These are phyloP conservation scores for Ctenomys sociabilis DNA, from an alignment of 2,113 vertebrate genomes.

Conservation along the genomic window DNA sequence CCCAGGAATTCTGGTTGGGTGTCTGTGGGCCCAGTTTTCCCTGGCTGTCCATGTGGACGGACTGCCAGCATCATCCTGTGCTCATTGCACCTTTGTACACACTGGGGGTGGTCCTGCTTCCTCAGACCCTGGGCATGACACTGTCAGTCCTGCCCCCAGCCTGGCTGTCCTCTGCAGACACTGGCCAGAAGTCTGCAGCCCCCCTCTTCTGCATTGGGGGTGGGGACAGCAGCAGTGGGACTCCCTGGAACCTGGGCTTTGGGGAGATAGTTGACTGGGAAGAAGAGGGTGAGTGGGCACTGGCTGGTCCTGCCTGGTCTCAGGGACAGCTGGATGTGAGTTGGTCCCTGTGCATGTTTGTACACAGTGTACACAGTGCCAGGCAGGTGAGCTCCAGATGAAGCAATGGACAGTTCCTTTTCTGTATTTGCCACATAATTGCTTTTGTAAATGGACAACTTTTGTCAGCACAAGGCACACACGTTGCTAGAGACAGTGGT, in stretches of 20 bases:
- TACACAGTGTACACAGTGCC: rapidly evolving
- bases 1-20: rapidly evolving
- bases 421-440: no score
- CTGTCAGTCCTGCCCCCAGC: neutral
- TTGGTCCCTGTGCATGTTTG: rapidly evolving
- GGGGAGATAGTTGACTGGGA: neutral
- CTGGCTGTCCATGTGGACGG: neutral
- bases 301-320: neutral
- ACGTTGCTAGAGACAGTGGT: neutral
- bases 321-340: neutral
- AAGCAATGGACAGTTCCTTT: no score
- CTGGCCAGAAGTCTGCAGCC: neutral
- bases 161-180: neutral
- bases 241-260: neutral
- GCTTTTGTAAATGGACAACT: neutral
- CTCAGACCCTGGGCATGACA: no score
- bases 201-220: neutral
- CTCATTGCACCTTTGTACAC: neutral
- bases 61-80: rapidly evolving
- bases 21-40: neutral
- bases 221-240: neutral
- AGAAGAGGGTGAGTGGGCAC: neutral
- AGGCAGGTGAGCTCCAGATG: neutral
- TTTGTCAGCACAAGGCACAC: neutral
- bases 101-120: neutral